These are phyloP conservation scores for Tamandua tetradactyla DNA, from an alignment of 2,797 vertebrate genomes.

Conservation along the genomic window DNA sequence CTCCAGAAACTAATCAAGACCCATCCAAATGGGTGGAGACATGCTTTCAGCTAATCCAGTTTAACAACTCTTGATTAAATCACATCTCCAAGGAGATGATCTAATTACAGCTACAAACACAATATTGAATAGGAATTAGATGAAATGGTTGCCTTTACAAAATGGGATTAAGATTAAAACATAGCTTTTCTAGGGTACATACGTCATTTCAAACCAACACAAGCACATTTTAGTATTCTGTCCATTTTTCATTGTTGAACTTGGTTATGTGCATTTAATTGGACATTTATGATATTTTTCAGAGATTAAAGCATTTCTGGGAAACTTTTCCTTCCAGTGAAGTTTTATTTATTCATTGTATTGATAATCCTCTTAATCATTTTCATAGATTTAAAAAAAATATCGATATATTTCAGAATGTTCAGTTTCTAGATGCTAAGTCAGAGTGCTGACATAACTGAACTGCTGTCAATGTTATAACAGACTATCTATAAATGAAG, in stretches of 20 bases:
- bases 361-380: constrained; percentile 43
- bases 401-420: background rate
- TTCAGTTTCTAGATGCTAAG: constrained; percentile 31
- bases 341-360: constrained; percentile 38
- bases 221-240: background rate
- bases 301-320: background rate
- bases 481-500: constrained; percentile 25
- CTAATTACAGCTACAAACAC: no score
- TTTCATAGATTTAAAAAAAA: constrained; percentile 52
- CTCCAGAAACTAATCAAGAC: no score
- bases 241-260: background rate
- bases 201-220: no score
- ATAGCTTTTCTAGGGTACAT: no score
- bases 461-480: background rate
- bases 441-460: background rate
- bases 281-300: background rate
- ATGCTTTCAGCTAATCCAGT: no score
- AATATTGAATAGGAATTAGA: no score
- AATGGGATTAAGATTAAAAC: no score
- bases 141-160: no score
- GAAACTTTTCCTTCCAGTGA: constrained; percentile 15
- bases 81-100: no score
- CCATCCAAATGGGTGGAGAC: no score
- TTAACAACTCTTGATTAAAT: no score
- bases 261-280: constrained; percentile 20